phyloP scores from a whole-genome alignment of 2,797 vertebrate species.

The Paramormyrops hopkinsi region DNA sequence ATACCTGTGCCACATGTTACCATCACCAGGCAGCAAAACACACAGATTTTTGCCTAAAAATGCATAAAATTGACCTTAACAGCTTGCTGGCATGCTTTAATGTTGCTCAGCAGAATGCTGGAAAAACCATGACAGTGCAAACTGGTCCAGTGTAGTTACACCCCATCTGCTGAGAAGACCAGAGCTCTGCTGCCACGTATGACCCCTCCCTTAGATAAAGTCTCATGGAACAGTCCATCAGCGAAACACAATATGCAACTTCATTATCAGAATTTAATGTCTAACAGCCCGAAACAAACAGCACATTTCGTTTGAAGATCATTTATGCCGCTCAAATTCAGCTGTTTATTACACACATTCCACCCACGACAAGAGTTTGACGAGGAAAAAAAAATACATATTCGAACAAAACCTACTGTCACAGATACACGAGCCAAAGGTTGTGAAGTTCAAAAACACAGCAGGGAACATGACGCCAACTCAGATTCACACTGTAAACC shows the following conservation, averaged over 20 bases:
- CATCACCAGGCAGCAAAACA: neutral
- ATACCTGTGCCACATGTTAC: neutral
- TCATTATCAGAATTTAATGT: conserved; percentile 1
- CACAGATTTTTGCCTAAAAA: neutral
- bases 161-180: neutral
- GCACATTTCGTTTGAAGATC: neutral
- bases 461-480: neutral
- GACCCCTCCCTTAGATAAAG: neutral
- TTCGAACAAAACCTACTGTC: neutral
- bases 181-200: neutral
- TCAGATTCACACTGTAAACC: neutral
- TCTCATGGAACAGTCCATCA: neutral
- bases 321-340: neutral
- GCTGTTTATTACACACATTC: neutral
- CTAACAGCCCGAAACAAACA: neutral
- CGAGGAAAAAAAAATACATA: neutral
- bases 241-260: neutral
- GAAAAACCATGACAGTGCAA: neutral
- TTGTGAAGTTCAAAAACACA: neutral
- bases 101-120: neutral
- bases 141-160: neutral
- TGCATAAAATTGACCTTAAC: neutral
- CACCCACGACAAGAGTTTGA: neutral
- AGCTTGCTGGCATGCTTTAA: neutral
- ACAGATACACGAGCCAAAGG: neutral